Evolutionary conservation across 37 sponge, comb jelly and placozoan species (phyloP).

Genomic region (Beroe forskalii): DNA sequence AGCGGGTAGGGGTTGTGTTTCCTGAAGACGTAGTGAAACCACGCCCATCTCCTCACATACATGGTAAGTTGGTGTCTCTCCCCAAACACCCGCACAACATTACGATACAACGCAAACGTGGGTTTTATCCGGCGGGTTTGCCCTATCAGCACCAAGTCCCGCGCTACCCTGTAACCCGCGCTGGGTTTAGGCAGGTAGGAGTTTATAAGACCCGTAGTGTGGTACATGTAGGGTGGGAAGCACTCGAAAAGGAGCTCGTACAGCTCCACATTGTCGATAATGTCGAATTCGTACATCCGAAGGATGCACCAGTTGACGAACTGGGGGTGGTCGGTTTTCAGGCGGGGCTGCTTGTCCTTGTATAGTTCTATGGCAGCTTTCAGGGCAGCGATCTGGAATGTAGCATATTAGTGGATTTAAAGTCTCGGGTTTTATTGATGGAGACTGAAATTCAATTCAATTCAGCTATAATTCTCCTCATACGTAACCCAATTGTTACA

Average conservation of each 20-base stretch:
- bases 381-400: not conserved
- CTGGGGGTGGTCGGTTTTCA: constrained; percentile 50
- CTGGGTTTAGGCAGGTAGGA: constrained; percentile 31
- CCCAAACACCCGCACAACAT: constrained; percentile 36
- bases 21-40: constrained; percentile 17
- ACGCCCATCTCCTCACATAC: constrained; percentile 5
- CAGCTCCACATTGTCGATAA: constrained; percentile 42
- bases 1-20: constrained; percentile 28
- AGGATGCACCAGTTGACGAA: constrained; percentile 61
- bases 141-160: constrained; percentile 17
- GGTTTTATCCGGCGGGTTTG: constrained; percentile 29
- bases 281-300: constrained; percentile 57
- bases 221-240: constrained; percentile 48
- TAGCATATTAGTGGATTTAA: too few relatives aligned
- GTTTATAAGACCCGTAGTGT: constrained; percentile 1
- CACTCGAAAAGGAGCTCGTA: constrained; percentile 27
- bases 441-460: too few relatives aligned
- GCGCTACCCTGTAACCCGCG: not conserved
- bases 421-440: too few relatives aligned
- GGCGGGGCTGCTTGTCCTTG: constrained; percentile 33
- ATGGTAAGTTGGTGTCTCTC: constrained; percentile 16
- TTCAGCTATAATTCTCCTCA: too few relatives aligned
- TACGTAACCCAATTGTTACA: too few relatives aligned
- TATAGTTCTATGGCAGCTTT: constrained; percentile 32
- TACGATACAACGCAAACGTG: constrained; percentile 1